Evolutionary conservation across 2,113 vertebrate species (phyloP).

Genomic region (Haemorhous mexicanus): DNA sequence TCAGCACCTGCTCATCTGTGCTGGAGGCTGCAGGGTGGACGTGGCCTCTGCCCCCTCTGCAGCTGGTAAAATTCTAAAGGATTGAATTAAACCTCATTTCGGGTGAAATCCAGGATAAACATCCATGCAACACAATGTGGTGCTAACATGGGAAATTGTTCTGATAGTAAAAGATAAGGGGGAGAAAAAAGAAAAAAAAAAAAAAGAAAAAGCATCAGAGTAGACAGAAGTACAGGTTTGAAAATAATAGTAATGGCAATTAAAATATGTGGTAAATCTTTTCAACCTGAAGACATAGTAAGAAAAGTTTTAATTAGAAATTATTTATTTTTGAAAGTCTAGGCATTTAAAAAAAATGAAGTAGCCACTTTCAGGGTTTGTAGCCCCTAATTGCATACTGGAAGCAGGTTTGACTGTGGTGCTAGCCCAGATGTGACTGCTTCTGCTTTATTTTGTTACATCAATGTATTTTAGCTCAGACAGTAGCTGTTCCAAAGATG

Average conservation of each 20-base stretch:
- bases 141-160: background rate
- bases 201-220: background rate
- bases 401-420: background rate
- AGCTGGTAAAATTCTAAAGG: background rate
- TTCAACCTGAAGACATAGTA: background rate
- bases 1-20: background rate
- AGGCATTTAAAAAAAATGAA: background rate
- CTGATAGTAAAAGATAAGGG: background rate
- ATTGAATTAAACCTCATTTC: background rate
- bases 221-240: background rate
- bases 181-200: no score
- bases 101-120: background rate
- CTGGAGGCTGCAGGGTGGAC: accelerated
- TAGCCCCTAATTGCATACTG: background rate
- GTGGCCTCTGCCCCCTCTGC: background rate
- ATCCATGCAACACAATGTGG: accelerated
- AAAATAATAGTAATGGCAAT: background rate
- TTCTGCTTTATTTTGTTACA: background rate
- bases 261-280: background rate
- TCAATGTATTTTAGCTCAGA: background rate
- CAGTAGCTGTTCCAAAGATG: background rate
- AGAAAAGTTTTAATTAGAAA: background rate
- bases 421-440: background rate
- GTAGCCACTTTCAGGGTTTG: background rate
- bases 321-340: background rate